Evolutionary conservation across 2,888 invertebrate genomes (phyloP).

Genomic region (Euplexia lucipara): DNA sequence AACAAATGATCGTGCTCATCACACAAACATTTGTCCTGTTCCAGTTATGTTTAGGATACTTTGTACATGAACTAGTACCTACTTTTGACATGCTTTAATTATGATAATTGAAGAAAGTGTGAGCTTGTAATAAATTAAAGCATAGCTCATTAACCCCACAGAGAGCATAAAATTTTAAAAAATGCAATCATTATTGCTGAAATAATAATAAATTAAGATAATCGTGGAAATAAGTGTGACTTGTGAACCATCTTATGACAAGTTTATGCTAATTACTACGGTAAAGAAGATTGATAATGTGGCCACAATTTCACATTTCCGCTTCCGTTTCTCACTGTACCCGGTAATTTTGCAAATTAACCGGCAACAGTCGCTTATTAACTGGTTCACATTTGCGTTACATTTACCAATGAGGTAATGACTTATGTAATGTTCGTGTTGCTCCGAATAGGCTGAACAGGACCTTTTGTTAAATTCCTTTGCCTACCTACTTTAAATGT

Average conservation of each 20-base stretch:
- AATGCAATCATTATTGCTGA: not conserved
- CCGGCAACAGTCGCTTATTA: constrained; percentile 49
- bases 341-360: constrained; percentile 50
- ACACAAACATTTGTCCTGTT: no score
- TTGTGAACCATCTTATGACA: constrained; percentile 17
- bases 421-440: constrained; percentile 55
- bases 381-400: constrained; percentile 58
- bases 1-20: no score
- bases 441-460: constrained; percentile 50
- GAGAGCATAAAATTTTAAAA: not conserved
- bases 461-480: constrained; percentile 59
- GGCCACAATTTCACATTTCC: constrained; percentile 57
- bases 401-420: constrained; percentile 53
- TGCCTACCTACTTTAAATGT: constrained; percentile 53
- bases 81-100: no score
- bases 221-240: not conserved
- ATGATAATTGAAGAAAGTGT: not conserved
- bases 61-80: no score
- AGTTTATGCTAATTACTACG: constrained; percentile 44
- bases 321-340: constrained; percentile 60
- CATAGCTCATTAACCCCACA: not conserved
- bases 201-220: not conserved
- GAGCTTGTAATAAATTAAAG: not conserved
- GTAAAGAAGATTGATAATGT: constrained; percentile 48
- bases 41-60: no score